Evolutionary conservation across 1,140 invertebrate genomes (phyloP).

Genomic region (Drosophila mayri): DNA sequence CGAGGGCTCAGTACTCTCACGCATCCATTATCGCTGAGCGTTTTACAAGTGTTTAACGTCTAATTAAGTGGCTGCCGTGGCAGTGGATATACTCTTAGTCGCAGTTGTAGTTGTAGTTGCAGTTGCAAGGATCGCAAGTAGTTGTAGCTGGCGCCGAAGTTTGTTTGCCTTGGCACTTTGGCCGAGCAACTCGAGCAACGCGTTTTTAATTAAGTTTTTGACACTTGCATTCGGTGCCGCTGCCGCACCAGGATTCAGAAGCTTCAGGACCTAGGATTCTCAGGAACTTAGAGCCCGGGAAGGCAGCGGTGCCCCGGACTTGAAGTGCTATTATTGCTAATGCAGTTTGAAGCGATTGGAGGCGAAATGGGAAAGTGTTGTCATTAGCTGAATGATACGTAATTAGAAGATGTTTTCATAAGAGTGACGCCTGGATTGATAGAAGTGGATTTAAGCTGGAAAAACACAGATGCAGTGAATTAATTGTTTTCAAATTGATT

Average conservation of each 20-base stretch:
- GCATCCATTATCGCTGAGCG: conserved; percentile 76
- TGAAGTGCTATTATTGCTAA: conserved; percentile 48
- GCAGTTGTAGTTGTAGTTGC: conserved; percentile 9
- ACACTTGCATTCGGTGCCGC: conserved; percentile 67
- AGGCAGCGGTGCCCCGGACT: background rate
- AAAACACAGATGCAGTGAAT: background rate
- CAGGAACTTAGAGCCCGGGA: background rate
- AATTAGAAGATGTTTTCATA: conserved; percentile 30
- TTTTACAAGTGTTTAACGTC: conserved; percentile 83
- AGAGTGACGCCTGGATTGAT: conserved; percentile 15
- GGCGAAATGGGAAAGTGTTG: conserved; percentile 20
- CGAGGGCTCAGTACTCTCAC: conserved; percentile 38
- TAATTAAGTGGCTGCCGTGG: conserved; percentile 79
- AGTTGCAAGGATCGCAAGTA: conserved; percentile 44
- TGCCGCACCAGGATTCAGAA: conserved; percentile 16
- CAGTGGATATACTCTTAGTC: conserved; percentile 44
- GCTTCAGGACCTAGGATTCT: background rate
- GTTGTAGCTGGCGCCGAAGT: conserved; percentile 41
- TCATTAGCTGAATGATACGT: conserved; percentile 31
- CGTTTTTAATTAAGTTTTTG: conserved; percentile 82
- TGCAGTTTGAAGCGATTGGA: conserved; percentile 48
- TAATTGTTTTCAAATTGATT: background rate
- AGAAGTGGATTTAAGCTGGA: conserved; percentile 2
- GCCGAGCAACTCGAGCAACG: conserved; percentile 57
- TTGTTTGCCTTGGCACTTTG: conserved; percentile 58